phyloP scores from a whole-genome alignment of 1,140 invertebrate species.

The Zaprionus ornatus region DNA sequence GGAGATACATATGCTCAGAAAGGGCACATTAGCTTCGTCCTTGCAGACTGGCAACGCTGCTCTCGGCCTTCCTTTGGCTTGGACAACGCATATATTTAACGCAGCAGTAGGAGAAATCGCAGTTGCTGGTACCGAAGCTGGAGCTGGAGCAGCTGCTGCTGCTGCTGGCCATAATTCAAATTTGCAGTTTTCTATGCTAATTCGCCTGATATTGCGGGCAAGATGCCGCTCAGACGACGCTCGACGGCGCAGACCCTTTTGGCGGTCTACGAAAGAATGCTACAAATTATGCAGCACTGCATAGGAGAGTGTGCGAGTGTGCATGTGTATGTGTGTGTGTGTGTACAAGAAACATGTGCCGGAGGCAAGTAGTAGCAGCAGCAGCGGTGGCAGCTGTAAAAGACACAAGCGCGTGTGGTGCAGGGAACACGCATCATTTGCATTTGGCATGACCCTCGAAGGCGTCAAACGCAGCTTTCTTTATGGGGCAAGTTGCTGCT shows the following conservation, averaged over 20 bases:
- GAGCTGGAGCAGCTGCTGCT: constrained; percentile 46
- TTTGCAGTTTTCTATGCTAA: constrained; percentile 83
- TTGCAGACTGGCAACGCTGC: neutral
- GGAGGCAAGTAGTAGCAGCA: constrained; percentile 17
- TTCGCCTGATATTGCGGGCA: constrained; percentile 65
- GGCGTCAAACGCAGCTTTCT: constrained; percentile 52
- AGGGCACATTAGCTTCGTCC: neutral
- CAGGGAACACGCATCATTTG: constrained; percentile 65
- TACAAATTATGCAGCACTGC: constrained; percentile 62
- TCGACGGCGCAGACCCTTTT: constrained; percentile 15
- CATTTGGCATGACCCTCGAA: constrained; percentile 72
- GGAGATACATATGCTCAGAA: neutral
- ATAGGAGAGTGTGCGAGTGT: neutral
- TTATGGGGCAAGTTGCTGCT: constrained; percentile 11
- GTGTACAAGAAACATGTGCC: constrained; percentile 16
- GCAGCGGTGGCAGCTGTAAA: constrained; percentile 26
- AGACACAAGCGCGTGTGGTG: constrained; percentile 58
- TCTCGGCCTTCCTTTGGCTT: constrained; percentile 9
- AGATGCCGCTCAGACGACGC: constrained; percentile 42
- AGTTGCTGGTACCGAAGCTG: constrained; percentile 17
- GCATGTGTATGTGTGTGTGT: neutral
- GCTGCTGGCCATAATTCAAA: constrained; percentile 74
- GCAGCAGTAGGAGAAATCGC: neutral
- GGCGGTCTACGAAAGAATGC: constrained; percentile 51
- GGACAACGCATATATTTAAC: constrained; percentile 28